phyloP scores from a whole-genome alignment of 2,888 invertebrate species.

The Tuta absoluta region DNA sequence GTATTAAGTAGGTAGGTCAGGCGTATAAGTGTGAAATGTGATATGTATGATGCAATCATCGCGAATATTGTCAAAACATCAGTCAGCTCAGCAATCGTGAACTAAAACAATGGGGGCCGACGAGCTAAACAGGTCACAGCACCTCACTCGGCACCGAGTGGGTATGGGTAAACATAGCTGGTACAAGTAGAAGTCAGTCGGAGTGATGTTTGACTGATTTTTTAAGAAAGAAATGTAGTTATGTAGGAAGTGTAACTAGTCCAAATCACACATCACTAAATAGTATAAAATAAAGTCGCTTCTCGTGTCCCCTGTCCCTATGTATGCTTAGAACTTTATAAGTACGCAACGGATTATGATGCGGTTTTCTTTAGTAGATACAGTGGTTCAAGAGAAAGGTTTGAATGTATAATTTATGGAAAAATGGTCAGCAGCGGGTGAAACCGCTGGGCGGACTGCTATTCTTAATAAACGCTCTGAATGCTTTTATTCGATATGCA shows the following conservation, averaged over 20 bases:
- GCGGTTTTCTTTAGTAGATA: too few relatives aligned
- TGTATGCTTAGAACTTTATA: too few relatives aligned
- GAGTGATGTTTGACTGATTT: background rate
- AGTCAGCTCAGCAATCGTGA: conserved; percentile 37
- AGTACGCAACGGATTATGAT: too few relatives aligned
- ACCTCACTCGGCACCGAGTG: conserved; percentile 29
- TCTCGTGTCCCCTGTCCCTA: too few relatives aligned
- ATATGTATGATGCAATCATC: conserved; percentile 34
- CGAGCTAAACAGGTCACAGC: conserved; percentile 53
- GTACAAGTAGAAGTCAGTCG: conserved; percentile 24
- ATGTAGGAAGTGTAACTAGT: background rate
- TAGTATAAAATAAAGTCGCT: too few relatives aligned
- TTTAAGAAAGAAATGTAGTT: background rate
- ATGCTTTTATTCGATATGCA: too few relatives aligned
- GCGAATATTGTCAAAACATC: conserved; percentile 66
- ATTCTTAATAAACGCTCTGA: too few relatives aligned
- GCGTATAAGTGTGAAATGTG: conserved; percentile 38
- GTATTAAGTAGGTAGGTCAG: conserved; percentile 30
- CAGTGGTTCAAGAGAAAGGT: too few relatives aligned
- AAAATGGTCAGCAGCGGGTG: too few relatives aligned
- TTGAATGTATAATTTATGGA: too few relatives aligned
- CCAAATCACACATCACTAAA: too few relatives aligned
- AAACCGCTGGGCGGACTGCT: too few relatives aligned
- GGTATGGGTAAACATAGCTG: conserved; percentile 38
- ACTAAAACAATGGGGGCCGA: conserved; percentile 56